These are phyloP conservation scores for Rhyacophila brunnea DNA, from an alignment of 1,140 invertebrate genomes.

Conservation along the genomic window DNA sequence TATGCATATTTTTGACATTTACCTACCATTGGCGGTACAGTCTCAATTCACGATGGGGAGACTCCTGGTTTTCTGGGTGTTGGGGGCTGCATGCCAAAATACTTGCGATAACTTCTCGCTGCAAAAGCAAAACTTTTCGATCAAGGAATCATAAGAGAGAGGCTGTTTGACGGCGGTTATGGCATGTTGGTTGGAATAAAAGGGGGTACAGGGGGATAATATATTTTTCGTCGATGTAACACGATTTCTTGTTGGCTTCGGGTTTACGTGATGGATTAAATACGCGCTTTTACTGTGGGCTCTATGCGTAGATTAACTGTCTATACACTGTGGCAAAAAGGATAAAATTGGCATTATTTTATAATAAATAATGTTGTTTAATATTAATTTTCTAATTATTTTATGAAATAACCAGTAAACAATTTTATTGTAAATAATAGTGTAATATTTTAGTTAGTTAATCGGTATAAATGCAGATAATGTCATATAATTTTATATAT, in stretches of 20 bases:
- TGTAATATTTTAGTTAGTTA: no score
- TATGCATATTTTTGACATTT: constrained; percentile 29
- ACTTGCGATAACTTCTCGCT: constrained; percentile 26
- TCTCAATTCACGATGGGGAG: no score
- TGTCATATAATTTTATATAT: no score
- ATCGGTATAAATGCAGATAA: no score
- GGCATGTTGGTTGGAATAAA: constrained; percentile 11
- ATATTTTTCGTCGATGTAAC: constrained; percentile 56
- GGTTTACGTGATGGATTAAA: constrained; percentile 58
- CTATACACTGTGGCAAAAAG: background rate
- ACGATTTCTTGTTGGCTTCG: constrained; percentile 56
- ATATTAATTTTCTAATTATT: no score
- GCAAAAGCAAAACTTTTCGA: constrained; percentile 35
- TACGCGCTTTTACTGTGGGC: constrained; percentile 14
- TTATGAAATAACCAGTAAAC: no score
- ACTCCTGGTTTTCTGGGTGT: background rate
- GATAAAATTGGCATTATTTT: background rate
- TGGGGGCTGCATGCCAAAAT: constrained; percentile 23
- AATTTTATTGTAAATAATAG: no score
- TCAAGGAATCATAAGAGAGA: constrained; percentile 35
- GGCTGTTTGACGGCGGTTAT: constrained; percentile 37
- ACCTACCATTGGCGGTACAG: no score
- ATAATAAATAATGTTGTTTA: background rate
- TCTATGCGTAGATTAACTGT: constrained; percentile 29
- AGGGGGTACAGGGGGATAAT: constrained; percentile 39